These are phyloP conservation scores for Sterna hirundo DNA, from an alignment of 2,113 vertebrate species.

Conservation along the genomic window DNA sequence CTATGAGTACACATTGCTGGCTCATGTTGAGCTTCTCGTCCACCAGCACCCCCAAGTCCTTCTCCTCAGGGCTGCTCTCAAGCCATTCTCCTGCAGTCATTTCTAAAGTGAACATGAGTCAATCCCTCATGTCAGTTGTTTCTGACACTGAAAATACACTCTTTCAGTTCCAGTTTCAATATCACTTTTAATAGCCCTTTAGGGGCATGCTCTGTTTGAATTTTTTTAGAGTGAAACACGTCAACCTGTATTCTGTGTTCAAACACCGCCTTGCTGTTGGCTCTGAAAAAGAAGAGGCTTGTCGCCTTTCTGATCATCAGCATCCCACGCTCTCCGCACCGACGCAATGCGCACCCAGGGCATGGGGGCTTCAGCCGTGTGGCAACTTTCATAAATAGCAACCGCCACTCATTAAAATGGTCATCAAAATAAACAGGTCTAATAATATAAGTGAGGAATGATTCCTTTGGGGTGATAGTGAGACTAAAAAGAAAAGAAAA, in stretches of 20 bases:
- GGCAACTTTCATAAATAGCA: not conserved
- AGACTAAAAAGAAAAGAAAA: not conserved
- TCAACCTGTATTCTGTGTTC: not conserved
- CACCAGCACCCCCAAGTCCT: no score
- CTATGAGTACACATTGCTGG: no score
- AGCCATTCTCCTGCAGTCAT: not conserved
- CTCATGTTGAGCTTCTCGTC: no score
- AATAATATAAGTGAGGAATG: not conserved
- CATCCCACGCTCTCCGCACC: not conserved
- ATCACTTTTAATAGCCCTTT: not conserved
- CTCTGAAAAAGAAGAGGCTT: not conserved
- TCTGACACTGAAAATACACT: not conserved
- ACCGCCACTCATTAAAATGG: rapidly evolving
- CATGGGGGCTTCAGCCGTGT: not conserved
- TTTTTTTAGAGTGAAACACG: not conserved
- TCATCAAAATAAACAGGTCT: not conserved
- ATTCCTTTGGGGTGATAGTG: not conserved
- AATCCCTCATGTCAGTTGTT: not conserved
- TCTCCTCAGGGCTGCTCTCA: no score
- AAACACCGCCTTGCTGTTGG: rapidly evolving
- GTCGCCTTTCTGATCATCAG: not conserved
- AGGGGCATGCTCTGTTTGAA: rapidly evolving
- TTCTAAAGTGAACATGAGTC: not conserved
- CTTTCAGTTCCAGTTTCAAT: not conserved
- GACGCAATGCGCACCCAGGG: not conserved